These are phyloP conservation scores for Lucilia cuprina DNA, from an alignment of 1,140 invertebrate genomes.

Conservation along the genomic window DNA sequence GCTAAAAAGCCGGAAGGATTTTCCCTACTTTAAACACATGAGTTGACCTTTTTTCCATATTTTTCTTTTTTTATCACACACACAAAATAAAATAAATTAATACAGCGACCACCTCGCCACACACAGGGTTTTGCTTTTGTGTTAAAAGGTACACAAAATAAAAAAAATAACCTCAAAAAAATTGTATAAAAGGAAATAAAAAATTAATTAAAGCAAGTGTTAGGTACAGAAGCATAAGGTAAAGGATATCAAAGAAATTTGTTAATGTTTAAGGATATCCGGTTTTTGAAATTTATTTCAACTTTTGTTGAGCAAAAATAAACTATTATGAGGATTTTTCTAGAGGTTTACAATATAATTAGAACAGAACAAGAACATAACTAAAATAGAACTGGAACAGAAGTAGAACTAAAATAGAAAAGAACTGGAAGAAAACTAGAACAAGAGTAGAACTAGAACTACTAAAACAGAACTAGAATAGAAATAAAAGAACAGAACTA, in stretches of 20 bases:
- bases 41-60: background rate
- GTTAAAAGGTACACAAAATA: background rate
- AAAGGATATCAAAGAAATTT: background rate
- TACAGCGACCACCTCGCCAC: background rate
- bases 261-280: background rate
- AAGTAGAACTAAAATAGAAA: too few species aligned
- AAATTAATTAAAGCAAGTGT: slow-evolving; percentile 10
- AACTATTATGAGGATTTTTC: too few species aligned
- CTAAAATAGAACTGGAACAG: too few species aligned
- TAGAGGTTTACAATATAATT: too few species aligned
- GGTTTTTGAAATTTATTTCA: background rate
- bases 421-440: too few species aligned
- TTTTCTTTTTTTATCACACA: background rate
- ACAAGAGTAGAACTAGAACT: too few species aligned
- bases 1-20: slow-evolving; percentile 3
- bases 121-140: background rate
- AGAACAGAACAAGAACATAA: too few species aligned
- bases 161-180: background rate
- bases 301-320: too few species aligned
- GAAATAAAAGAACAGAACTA: too few species aligned
- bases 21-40: background rate
- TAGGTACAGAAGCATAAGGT: background rate
- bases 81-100: background rate
- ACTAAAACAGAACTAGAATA: too few species aligned
- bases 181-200: background rate